phyloP scores from a whole-genome alignment of 2,113 vertebrate species.

The Saccopteryx leptura region DNA sequence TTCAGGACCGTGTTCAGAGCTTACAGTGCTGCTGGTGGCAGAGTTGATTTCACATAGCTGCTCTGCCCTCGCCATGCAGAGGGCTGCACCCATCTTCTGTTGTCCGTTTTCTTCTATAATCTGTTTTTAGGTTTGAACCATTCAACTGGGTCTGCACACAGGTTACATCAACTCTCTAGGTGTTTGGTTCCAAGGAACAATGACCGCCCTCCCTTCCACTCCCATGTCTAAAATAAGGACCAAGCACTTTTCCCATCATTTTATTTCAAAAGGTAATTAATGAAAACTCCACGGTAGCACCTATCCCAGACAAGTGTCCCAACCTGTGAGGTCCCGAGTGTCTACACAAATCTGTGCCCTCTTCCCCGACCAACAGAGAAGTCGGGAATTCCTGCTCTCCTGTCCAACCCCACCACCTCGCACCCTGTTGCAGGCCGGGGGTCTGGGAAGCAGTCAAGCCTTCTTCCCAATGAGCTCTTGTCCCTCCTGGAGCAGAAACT shows the following conservation, averaged over 20 bases:
- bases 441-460: not conserved
- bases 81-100: fast-evolving
- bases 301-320: not conserved
- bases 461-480: not conserved
- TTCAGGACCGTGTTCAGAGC: not conserved
- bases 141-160: not conserved
- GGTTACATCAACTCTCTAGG: not conserved
- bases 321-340: no score
- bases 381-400: not conserved
- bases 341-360: no score
- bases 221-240: not conserved
- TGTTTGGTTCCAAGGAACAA: not conserved
- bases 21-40: no score
- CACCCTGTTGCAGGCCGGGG: not conserved
- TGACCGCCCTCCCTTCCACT: not conserved
- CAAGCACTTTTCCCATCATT: not conserved
- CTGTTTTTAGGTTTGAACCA: not conserved
- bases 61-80: no score
- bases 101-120: not conserved
- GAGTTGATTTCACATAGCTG: fast-evolving
- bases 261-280: not conserved
- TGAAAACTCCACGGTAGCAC: not conserved
- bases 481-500: not conserved
- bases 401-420: fast-evolving
- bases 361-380: not conserved